Conservation (phyloP, 2,113 vertebrate genomes). For the Ptilorrhoa leucosticta region DNA sequence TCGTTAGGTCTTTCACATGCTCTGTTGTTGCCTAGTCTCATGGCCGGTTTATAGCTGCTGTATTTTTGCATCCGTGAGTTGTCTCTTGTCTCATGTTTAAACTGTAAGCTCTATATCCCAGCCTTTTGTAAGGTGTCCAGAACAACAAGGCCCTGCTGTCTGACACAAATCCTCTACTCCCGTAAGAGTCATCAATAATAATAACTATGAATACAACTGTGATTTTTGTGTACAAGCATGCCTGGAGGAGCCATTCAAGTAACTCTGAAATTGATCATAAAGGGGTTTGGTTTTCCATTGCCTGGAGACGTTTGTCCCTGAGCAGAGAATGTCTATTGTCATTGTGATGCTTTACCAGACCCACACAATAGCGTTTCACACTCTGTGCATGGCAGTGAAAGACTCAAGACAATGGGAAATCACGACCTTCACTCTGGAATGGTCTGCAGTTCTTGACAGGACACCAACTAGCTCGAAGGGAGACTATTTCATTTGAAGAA, state of each 20-base stretch:
- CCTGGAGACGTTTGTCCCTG: neutral
- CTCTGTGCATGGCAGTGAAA: neutral
- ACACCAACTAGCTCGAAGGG: neutral
- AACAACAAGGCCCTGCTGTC: neutral
- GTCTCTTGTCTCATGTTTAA: neutral
- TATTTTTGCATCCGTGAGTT: neutral
- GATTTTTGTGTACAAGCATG: neutral
- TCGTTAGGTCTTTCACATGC: neutral
- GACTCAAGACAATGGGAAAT: neutral
- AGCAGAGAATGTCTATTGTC: neutral
- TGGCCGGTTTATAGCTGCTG: neutral
- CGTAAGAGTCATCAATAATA: neutral
- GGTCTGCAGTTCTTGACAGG: neutral
- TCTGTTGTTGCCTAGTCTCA: neutral
- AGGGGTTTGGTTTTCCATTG: neutral
- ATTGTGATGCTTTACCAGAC: neutral
- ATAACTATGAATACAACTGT: neutral
- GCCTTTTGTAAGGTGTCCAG: neutral
- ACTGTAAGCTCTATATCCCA: neutral
- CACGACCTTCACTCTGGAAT: neutral
- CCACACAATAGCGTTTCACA: neutral
- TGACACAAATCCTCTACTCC: neutral
- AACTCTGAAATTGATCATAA: neutral
- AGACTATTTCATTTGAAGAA: neutral
- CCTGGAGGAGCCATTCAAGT: neutral